Percentiles rank a stretch among this genome's conserved stretches.
Evolutionary conservation across 1,140 invertebrate species (phyloP).

Genomic region (Sitophilus oryzae): DNA sequence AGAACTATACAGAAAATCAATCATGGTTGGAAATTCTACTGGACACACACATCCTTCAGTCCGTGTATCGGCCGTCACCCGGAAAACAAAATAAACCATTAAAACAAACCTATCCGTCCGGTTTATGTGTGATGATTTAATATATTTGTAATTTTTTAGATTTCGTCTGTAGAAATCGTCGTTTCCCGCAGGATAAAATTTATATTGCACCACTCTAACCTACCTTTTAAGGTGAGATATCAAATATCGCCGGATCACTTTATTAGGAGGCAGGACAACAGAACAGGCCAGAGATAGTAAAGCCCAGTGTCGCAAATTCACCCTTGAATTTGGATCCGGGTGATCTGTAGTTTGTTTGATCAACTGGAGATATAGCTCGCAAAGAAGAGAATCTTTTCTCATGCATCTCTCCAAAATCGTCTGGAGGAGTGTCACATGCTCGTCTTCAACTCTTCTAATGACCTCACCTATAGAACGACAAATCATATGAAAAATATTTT

Average conservation of each 20-base stretch:
- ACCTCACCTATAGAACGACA: conserved; percentile 35
- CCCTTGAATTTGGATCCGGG: conserved; percentile 81
- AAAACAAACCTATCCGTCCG: no score
- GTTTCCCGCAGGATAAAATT: no score
- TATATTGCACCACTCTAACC: no score
- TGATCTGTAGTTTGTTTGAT: conserved; percentile 90
- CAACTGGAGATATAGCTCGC: conserved; percentile 88
- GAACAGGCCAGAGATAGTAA: conserved; percentile 83
- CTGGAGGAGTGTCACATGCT: conserved; percentile 83
- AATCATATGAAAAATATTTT: neutral
- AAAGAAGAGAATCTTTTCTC: conserved; percentile 79
- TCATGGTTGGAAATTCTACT: no score
- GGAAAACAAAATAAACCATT: no score
- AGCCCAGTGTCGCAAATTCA: conserved; percentile 88
- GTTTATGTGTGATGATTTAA: no score
- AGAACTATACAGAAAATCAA: no score
- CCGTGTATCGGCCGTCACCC: no score
- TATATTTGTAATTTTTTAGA: no score
- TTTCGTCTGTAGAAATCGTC: no score
- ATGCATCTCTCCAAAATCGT: conserved; percentile 84
- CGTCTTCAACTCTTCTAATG: conserved; percentile 64
- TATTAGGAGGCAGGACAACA: conserved; percentile 78
- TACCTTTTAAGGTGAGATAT: conserved; percentile 77
- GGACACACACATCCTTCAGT: no score
- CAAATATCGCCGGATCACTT: conserved; percentile 80